A percentile compares a stretch with the other conserved stretches of the same genome.
phyloP scores from a whole-genome alignment of 2,113 vertebrate genomes.

The Dromiciops gliroides region DNA sequence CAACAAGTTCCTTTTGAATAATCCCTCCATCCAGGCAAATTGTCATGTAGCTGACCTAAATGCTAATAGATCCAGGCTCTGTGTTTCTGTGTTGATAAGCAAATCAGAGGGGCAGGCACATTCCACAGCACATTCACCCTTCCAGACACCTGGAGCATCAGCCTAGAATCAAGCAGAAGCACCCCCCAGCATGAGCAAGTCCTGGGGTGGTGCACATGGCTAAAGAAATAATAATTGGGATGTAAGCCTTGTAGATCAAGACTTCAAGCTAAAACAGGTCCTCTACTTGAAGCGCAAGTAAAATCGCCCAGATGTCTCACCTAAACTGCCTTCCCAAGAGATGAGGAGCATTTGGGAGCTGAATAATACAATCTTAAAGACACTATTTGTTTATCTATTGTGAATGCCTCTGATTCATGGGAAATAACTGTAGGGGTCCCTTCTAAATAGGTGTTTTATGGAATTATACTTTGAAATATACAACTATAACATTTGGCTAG shows the following conservation, averaged over 20 bases:
- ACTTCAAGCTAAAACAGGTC: neutral
- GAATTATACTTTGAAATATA: neutral
- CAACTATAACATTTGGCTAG: too few species aligned
- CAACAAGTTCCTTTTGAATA: constrained; percentile 52
- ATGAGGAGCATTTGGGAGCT: neutral
- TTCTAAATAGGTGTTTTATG: neutral
- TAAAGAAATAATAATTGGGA: neutral
- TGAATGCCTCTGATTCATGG: neutral
- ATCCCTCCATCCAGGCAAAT: constrained; percentile 24
- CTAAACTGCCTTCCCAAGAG: neutral
- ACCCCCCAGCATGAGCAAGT: neutral
- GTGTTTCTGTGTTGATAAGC: constrained; percentile 45
- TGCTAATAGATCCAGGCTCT: constrained; percentile 29
- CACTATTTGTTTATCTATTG: neutral
- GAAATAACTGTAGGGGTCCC: neutral
- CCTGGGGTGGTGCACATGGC: neutral
- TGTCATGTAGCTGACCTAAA: constrained; percentile 27
- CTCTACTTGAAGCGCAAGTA: neutral
- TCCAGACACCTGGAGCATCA: constrained; percentile 8
- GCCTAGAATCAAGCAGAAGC: neutral
- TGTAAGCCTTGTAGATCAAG: neutral
- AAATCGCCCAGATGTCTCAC: neutral
- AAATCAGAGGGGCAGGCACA: constrained; percentile 6
- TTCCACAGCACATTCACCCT: neutral
- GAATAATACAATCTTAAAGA: neutral